Conservation (phyloP, 92 coral and sea anemone genomes). For the Scolanthus callimorphus region DNA sequence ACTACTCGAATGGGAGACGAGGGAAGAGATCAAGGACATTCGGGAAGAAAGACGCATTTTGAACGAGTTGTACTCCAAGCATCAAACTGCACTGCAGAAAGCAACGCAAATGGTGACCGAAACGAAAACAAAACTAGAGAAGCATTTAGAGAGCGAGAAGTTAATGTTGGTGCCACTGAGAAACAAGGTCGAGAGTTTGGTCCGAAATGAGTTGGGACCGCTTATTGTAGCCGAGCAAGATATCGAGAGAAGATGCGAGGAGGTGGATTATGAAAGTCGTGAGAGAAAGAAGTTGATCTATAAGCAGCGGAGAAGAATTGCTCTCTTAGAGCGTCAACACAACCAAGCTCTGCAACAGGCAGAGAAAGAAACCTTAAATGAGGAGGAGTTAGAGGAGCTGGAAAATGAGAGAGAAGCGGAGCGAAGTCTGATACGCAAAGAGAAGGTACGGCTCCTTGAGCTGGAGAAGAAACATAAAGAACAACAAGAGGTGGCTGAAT, state of each 20-base stretch:
- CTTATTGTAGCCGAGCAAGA: conserved; percentile 90
- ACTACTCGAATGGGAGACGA: conserved; percentile 83
- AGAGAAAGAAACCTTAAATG: conserved; percentile 93
- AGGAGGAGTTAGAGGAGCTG: conserved; percentile 91
- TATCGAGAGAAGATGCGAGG: conserved; percentile 93
- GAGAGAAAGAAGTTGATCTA: conserved; percentile 94
- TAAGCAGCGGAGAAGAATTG: conserved; percentile 88
- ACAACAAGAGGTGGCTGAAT: conserved; percentile 93
- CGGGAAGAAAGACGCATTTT: conserved; percentile 91
- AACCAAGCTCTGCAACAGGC: conserved; percentile 96
- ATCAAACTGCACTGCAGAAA: conserved; percentile 85
- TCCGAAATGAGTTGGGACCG: conserved; percentile 95
- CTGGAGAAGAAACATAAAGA: conserved; percentile 98
- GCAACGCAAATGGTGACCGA: conserved; percentile 98
- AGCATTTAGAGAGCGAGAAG: conserved; percentile 89
- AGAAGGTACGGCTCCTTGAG: conserved; percentile 90
- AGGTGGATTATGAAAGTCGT: conserved; percentile 86
- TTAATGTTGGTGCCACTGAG: conserved; percentile 76
- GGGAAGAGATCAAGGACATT: conserved; percentile 94
- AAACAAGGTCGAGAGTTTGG: conserved; percentile 80
- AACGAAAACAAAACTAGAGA: conserved; percentile 90
- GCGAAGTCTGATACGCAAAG: conserved; percentile 90
- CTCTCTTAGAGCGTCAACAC: conserved; percentile 92
- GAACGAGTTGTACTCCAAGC: conserved; percentile 77
- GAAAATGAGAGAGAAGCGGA: conserved; percentile 98